These are phyloP conservation scores for Homarus gammarus DNA, from an alignment of 2,888 invertebrate species.

Conservation along the genomic window DNA sequence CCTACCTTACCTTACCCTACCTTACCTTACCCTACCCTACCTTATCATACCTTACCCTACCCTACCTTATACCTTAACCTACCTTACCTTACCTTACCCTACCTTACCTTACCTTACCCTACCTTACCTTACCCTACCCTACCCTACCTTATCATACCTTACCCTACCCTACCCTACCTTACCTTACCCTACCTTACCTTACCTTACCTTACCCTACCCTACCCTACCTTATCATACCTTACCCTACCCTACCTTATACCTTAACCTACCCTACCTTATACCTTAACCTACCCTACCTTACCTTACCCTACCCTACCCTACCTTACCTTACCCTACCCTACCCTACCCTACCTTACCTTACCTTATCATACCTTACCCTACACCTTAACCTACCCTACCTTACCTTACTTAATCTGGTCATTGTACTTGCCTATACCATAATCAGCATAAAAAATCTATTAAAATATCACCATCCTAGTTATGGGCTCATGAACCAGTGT, in stretches of 20 bases:
- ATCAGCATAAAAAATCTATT: too few relatives aligned
- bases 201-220: background rate
- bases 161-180: background rate
- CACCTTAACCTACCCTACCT: too few relatives aligned
- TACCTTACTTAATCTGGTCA: too few relatives aligned
- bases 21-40: background rate
- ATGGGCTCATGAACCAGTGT: too few relatives aligned
- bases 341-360: too few relatives aligned
- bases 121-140: background rate
- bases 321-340: background rate
- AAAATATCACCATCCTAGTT: too few relatives aligned
- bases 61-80: background rate
- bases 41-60: conserved; percentile 5
- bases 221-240: background rate
- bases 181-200: background rate
- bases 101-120: background rate
- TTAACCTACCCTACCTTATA: background rate
- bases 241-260: background rate
- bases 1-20: too few relatives aligned
- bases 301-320: background rate
- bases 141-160: background rate
- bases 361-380: too few relatives aligned
- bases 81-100: background rate
- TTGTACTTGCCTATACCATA: too few relatives aligned
- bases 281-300: background rate